Evolutionary conservation across 2,113 vertebrate genomes (phyloP), one percentile per base, ranked within the genome.

Genomic region (Scartelaos histophorus): DNA sequence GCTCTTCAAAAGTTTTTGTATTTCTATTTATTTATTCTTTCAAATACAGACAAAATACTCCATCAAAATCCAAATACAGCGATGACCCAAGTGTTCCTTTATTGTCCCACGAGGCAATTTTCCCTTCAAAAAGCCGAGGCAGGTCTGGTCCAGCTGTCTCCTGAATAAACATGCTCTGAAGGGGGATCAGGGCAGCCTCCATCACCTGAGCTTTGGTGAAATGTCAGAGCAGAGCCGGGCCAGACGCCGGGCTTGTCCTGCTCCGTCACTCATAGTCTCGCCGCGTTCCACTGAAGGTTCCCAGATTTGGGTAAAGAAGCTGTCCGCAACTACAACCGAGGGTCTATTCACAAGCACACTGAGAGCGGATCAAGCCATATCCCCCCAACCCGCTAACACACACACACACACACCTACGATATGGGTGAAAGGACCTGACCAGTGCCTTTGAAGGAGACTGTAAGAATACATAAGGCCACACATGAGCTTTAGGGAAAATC

Each of bases 401-500:
- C 35, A 54, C 1, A 4, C 46, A 66, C 66, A 24, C 4, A 29
- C 29, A 24, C 4, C 7, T 17, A 56, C 49, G 65, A 54, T 74
- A 70, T 69, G 80, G 82, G 89, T 89, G 82, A 83, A 75, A 77
- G 70, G 78, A 73, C 69, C 67, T 85, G 89, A 83, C 85, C 87
- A 47, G 53, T 2, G 38, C 80, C 84, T 89, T 84, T 87, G 64
- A 89, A 79, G 78, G 24, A 79, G 70, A 73, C 69, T 12, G 56
- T 75, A 43, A 75, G 74, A 89, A 82, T 71, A 79, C 73, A 70
- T 62, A 70, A 79, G 49, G 79, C 76, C 75, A 68, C 70, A 69
- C 68, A 90, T 88, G 85, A 76, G 71, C 89, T 91, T 93, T 94
- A 90, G 83, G 90, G 88, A 88, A 88, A 94, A 93, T 95, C 88